Evolutionary conservation across 2,797 vertebrate species (phyloP).

Genomic region (Neomorphus geoffroyi): DNA sequence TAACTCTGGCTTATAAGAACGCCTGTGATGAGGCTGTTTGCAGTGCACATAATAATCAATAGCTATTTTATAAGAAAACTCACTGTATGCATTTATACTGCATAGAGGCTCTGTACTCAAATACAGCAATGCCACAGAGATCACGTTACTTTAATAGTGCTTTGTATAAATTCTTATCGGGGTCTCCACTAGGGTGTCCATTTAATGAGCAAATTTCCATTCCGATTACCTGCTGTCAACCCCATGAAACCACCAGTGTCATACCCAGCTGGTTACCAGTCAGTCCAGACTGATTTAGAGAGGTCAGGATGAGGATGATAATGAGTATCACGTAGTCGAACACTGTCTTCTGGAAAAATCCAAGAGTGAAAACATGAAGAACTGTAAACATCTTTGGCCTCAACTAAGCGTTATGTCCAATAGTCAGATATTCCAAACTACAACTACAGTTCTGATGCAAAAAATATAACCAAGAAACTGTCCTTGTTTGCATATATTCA

Average conservation of each 20-base stretch:
- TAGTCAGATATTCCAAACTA: not conserved
- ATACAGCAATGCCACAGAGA: not conserved
- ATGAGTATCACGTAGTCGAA: not conserved
- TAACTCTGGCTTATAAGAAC: not conserved
- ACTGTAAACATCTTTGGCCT: not conserved
- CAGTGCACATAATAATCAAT: not conserved
- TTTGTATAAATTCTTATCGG: not conserved
- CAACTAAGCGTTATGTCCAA: not conserved
- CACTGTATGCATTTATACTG: not conserved
- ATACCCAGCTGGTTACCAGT: not conserved
- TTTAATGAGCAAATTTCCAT: not conserved
- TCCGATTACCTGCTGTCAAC: not conserved
- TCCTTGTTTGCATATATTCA: not conserved
- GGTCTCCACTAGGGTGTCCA: not conserved
- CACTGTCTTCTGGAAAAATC: accelerated
- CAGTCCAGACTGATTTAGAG: not conserved
- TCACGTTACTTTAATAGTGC: accelerated
- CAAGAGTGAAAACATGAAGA: not conserved
- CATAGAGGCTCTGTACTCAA: not conserved
- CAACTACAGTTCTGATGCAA: not conserved
- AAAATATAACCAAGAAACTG: not conserved
- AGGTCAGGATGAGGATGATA: not conserved
- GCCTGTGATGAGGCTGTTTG: not conserved
- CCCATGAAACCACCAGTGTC: not conserved
- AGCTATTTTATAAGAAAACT: not conserved